These are phyloP conservation scores for Aporrectodea caliginosa DNA, from an alignment of 1,140 invertebrate genomes.

Conservation along the genomic window DNA sequence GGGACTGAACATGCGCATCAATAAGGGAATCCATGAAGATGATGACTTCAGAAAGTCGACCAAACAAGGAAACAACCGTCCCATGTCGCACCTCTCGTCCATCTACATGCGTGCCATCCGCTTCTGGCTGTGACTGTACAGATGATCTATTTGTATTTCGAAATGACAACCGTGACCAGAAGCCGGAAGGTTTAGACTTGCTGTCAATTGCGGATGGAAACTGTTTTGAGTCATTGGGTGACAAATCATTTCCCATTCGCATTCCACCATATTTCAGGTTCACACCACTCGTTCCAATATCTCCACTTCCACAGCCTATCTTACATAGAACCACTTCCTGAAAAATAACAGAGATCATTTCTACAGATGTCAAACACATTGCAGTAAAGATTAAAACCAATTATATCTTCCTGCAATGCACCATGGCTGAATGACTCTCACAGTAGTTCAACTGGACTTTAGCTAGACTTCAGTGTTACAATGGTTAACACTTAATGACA, in stretches of 20 bases:
- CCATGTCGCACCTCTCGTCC: not conserved
- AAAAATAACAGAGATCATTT: not conserved
- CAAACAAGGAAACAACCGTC: not conserved
- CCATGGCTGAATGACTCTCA: no score
- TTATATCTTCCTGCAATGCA: no score
- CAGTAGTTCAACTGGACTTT: no score
- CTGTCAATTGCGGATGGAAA: not conserved
- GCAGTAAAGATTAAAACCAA: no score
- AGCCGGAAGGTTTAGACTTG: not conserved
- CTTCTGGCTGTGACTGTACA: constrained; percentile 41
- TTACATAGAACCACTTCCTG: not conserved
- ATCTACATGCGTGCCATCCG: constrained; percentile 44
- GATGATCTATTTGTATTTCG: not conserved
- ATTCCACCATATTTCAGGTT: not conserved
- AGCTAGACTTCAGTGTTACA: no score
- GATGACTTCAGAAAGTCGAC: not conserved
- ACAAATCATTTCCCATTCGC: not conserved
- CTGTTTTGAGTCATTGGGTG: not conserved
- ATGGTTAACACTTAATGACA: no score
- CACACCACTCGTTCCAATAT: not conserved
- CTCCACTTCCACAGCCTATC: not conserved
- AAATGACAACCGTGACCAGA: not conserved
- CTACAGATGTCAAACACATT: not conserved
- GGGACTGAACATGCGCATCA: not conserved
- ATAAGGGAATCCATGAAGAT: not conserved